Conservation (phyloP, 2,888 invertebrate species). For the Cordilura impudica region DNA sequence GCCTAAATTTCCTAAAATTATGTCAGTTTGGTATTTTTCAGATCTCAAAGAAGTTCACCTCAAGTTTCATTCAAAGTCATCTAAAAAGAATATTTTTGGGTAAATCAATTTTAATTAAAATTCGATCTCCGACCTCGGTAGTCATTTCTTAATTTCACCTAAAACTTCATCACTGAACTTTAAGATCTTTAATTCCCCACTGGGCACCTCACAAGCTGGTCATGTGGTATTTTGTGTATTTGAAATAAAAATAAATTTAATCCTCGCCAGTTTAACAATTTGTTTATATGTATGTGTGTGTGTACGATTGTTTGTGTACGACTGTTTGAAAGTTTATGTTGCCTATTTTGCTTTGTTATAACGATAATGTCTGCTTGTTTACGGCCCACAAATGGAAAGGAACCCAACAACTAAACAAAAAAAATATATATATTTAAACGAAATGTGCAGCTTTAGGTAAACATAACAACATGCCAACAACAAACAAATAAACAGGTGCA, state of each 20-base stretch:
- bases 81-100: too few relatives aligned
- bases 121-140: too few relatives aligned
- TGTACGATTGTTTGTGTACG: not conserved
- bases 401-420: not conserved
- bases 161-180: not conserved
- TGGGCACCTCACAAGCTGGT: not conserved
- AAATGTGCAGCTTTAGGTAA: conserved; percentile 37
- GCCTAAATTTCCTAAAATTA: too few relatives aligned
- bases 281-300: not conserved
- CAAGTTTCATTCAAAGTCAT: too few relatives aligned
- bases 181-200: not conserved
- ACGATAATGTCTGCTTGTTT: conserved; percentile 35
- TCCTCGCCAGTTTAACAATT: conserved; percentile 27
- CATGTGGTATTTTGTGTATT: conserved; percentile 14
- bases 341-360: conserved; percentile 17
- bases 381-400: conserved; percentile 30
- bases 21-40: too few relatives aligned
- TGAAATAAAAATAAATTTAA: conserved; percentile 25
- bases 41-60: too few relatives aligned
- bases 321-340: not conserved
- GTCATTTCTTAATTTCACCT: too few relatives aligned
- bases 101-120: too few relatives aligned
- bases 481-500: conserved; percentile 33
- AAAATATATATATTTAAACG: not conserved
- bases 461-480: conserved; percentile 30